Percentiles rank a stretch among this genome's conserved stretches.
Conservation (phyloP, 2,113 vertebrate species). For the Eidolon helvum region DNA sequence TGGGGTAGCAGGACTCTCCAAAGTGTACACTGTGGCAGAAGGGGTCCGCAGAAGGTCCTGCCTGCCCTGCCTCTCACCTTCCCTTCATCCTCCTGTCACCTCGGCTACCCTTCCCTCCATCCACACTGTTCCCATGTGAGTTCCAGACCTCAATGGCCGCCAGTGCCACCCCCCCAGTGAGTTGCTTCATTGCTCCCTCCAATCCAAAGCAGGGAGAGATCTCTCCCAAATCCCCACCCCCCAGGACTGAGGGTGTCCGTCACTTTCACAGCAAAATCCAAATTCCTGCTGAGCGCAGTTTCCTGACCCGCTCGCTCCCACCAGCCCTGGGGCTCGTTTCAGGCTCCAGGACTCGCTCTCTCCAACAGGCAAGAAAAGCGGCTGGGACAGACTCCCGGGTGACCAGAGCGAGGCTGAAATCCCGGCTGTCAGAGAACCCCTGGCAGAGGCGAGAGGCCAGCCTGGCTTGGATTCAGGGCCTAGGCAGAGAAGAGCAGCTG, state of each 20-base stretch:
- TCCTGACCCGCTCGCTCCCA: neutral
- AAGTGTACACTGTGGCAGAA: neutral
- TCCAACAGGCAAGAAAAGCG: rapidly evolving
- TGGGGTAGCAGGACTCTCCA: rapidly evolving
- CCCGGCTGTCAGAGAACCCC: neutral
- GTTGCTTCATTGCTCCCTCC: neutral
- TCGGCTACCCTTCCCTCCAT: neutral
- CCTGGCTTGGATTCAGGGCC: neutral
- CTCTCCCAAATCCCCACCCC: neutral
- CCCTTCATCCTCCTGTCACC: neutral
- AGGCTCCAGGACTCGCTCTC: neutral
- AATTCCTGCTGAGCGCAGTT: neutral
- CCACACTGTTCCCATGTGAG: neutral
- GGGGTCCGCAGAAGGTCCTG: no score
- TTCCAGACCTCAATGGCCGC: neutral
- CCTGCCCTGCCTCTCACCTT: neutral
- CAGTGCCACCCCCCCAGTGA: neutral
- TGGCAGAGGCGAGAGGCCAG: neutral
- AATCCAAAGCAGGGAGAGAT: no score
- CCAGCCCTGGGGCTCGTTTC: neutral
- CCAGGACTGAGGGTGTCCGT: neutral
- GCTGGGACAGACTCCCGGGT: neutral
- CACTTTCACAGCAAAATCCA: neutral
- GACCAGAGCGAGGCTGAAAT: neutral
- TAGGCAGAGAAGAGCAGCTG: neutral